phyloP scores from a whole-genome alignment of 2,113 vertebrate species.

The Emydura subglobosa region DNA sequence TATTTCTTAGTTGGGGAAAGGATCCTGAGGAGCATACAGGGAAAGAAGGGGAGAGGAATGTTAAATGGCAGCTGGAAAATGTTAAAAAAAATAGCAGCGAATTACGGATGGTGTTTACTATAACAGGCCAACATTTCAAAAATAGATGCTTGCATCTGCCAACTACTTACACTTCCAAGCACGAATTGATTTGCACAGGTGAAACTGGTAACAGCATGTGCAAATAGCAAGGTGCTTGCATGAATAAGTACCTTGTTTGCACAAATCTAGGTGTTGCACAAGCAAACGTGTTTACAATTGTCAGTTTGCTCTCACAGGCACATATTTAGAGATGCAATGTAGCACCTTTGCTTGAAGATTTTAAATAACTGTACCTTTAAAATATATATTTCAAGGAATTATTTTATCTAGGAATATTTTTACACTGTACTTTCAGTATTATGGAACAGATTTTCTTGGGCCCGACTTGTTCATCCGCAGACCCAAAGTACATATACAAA shows the following conservation, averaged over 20 bases:
- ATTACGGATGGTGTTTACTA: background rate
- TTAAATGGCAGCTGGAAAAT: background rate
- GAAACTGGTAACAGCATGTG: background rate
- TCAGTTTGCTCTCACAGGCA: background rate
- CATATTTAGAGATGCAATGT: background rate
- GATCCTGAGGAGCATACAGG: rapidly evolving
- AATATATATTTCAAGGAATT: background rate
- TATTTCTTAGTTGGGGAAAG: background rate
- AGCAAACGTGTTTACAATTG: background rate
- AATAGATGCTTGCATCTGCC: rapidly evolving
- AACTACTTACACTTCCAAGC: background rate
- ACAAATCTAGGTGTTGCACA: background rate
- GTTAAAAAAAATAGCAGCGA: background rate
- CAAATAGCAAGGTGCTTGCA: background rate
- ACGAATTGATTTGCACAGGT: background rate
- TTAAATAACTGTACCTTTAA: background rate
- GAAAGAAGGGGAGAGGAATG: background rate
- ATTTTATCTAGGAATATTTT: background rate
- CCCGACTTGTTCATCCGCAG: background rate
- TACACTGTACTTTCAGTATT: background rate
- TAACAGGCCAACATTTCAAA: background rate
- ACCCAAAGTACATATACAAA: background rate
- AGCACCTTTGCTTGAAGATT: background rate
- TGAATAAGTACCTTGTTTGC: background rate
- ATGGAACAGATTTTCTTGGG: background rate